These are phyloP conservation scores for Cygnus buccinator DNA, from an alignment of 2,113 vertebrate genomes.

Conservation along the genomic window DNA sequence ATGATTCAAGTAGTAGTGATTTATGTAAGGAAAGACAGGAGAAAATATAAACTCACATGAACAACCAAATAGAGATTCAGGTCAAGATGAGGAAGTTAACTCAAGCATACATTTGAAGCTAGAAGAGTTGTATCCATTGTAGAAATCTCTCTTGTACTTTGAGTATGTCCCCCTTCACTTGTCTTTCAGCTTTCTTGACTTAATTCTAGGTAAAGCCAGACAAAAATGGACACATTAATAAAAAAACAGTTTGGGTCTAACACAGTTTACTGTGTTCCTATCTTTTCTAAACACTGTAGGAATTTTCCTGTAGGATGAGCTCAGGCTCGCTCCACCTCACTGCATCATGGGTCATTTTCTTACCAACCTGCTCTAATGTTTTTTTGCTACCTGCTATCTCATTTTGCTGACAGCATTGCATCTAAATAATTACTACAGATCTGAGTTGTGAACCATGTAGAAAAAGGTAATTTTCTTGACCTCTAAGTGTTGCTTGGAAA, in stretches of 20 bases:
- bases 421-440: rapidly evolving
- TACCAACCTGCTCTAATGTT: no score
- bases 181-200: not conserved
- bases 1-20: not conserved
- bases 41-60: not conserved
- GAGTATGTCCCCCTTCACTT: not conserved
- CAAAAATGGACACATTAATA: not conserved
- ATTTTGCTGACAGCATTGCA: rapidly evolving
- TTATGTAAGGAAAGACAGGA: not conserved
- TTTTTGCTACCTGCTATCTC: not conserved
- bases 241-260: not conserved
- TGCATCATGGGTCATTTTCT: not conserved
- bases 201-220: not conserved
- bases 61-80: not conserved
- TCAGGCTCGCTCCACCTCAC: not conserved
- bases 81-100: not conserved
- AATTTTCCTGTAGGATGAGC: not conserved
- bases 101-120: not conserved
- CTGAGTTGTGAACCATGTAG: not conserved
- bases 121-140: not conserved
- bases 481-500: not conserved
- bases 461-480: not conserved
- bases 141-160: not conserved
- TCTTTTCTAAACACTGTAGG: not conserved
- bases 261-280: not conserved